These are phyloP conservation scores for Dendrophyllia cribrosa DNA, from an alignment of 64 coral and sea anemone species.

Conservation along the genomic window DNA sequence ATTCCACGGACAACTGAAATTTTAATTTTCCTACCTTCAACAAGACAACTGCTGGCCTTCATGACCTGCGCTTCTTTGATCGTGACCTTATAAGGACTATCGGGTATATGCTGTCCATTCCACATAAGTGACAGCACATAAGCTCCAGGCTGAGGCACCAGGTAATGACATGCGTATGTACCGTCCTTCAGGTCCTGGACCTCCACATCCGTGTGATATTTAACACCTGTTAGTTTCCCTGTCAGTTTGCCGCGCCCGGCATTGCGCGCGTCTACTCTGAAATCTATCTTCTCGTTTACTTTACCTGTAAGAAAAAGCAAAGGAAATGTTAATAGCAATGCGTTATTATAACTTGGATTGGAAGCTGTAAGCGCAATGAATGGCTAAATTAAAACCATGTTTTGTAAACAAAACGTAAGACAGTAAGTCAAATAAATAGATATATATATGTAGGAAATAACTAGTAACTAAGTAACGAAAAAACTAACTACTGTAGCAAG, in stretches of 20 bases:
- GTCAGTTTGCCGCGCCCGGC: slow-evolving; percentile 75
- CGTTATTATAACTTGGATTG: too few relatives aligned
- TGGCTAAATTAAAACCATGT: too few relatives aligned
- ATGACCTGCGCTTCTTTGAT: slow-evolving; percentile 55
- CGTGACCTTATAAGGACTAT: slow-evolving; percentile 86
- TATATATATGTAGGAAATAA: too few relatives aligned
- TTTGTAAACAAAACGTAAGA: too few relatives aligned
- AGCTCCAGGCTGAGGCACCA: slow-evolving; percentile 73
- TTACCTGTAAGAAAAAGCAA: slow-evolving; percentile 46
- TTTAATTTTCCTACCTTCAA: slow-evolving; percentile 47
- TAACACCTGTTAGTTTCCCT: slow-evolving; percentile 75
- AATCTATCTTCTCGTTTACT: slow-evolving; percentile 82
- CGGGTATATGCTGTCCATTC: slow-evolving; percentile 81
- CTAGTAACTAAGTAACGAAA: too few relatives aligned
- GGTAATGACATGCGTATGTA: slow-evolving; percentile 84
- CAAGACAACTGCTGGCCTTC: slow-evolving; percentile 62
- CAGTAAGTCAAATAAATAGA: too few relatives aligned
- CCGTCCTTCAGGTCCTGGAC: slow-evolving; percentile 64
- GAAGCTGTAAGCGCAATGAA: too few relatives aligned
- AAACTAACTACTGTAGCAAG: too few relatives aligned
- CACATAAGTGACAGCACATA: slow-evolving; percentile 84
- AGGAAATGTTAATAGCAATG: background rate
- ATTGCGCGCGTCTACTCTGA: slow-evolving; percentile 77
- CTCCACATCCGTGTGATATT: slow-evolving; percentile 88
- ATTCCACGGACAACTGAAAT: too few relatives aligned